Conservation (phyloP, 1,140 invertebrate species). For the Sinella curviseta region DNA sequence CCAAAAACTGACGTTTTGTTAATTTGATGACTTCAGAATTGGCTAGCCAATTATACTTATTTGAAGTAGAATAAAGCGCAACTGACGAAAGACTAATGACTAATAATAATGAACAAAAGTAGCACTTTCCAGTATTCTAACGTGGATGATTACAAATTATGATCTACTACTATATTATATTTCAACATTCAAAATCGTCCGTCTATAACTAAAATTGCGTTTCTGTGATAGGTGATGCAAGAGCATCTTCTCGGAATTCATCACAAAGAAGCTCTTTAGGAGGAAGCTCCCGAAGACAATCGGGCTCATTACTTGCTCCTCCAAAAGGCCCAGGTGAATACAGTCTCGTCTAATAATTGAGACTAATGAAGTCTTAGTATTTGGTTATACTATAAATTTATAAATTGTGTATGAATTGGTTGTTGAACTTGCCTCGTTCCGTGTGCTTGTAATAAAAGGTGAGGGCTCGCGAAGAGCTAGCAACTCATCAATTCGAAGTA, state of each 20-base stretch:
- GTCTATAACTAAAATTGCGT: not conserved
- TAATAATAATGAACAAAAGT: no score
- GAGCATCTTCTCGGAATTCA: conserved; percentile 38
- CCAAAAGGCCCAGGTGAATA: conserved; percentile 45
- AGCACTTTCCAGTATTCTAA: no score
- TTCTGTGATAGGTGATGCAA: not conserved
- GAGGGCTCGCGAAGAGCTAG: conserved; percentile 44
- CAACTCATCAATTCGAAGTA: conserved; percentile 46
- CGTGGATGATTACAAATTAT: no score
- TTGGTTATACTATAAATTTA: not conserved
- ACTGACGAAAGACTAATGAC: no score
- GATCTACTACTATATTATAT: not conserved
- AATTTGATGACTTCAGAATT: no score
- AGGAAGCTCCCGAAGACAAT: conserved; percentile 40
- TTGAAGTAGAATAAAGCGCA: no score
- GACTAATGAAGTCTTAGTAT: not conserved
- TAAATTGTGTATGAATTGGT: no score
- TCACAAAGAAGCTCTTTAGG: conserved; percentile 45
- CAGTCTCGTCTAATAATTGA: not conserved
- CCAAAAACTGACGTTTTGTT: no score
- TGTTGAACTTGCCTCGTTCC: not conserved
- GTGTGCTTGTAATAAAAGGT: not conserved
- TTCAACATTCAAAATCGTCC: no score
- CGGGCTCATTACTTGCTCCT: conserved; percentile 42
- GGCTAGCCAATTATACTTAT: no score